Base-by-base conservation (phyloP, 2,888 invertebrate genomes). In the Drosophila niveifrons region DNA sequence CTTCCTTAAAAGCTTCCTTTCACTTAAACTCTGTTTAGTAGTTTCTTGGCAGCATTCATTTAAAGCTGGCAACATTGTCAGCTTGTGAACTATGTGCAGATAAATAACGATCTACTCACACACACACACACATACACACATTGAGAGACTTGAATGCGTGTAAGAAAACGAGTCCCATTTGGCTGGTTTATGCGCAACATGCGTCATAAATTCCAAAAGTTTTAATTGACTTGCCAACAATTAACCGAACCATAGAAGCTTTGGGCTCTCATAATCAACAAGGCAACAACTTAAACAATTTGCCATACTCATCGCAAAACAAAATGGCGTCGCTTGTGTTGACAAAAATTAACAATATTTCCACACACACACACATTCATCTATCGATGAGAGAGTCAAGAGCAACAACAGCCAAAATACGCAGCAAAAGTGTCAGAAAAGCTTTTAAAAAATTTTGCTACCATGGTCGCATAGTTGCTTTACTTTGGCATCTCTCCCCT, bases 391-490 rank as follows among this genome's bases (percentile, higher is more conserved):
- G 34, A 18, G 51, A 52, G 59, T 36, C 53, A 47, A 31, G 47
- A 55, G 44, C 48, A 66, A 34, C 50, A 55, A 9, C 31, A 31
- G 36, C 36, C n/a, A 36, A 48, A 57, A 57, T 34, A 72, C 57
- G 18, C 47, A 50, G 56, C 52, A 72, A 78, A 78, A 78, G 78
- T 84, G 80, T 81, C 70, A 63, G 68, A 66, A 71, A 80, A 81
- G 84, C 85, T 80, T 84, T 84, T 84, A 73, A 72, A 72, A 77
- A 66, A 70, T 66, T 57, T 71, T 57, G n/a, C 39, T 18, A 28
- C 56, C 41, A 13, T 47, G 39, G 17, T 53, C 47, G 46, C 61
- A 31, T 34, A 46, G 39, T 50, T 44, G 28, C 47, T 11, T 41
- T 28, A 2, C 43, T 28, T 56, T n/a, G 31, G 36, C 6, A 17